These are phyloP conservation scores for Origma solitaria DNA, from an alignment of 2,113 vertebrate species.

Conservation along the genomic window DNA sequence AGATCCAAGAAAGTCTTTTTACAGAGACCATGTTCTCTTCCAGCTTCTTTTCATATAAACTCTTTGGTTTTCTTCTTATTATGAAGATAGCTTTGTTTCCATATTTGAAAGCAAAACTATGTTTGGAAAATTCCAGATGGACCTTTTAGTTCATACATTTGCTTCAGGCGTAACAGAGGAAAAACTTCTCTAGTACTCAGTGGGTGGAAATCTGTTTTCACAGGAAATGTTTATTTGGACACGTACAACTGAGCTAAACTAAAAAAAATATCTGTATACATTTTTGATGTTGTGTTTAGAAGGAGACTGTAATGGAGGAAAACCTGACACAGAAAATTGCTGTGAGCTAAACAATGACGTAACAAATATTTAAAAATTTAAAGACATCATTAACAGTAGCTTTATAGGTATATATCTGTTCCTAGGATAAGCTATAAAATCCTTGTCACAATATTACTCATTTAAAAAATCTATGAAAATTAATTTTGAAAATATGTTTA, in stretches of 20 bases:
- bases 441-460: background rate
- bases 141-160: background rate
- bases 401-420: background rate
- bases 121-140: background rate
- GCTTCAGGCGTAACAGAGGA: background rate
- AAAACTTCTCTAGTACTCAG: background rate
- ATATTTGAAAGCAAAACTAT: background rate
- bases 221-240: background rate
- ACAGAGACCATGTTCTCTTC: background rate
- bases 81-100: background rate
- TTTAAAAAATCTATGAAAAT: background rate
- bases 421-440: background rate
- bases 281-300: background rate
- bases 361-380: background rate
- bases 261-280: background rate
- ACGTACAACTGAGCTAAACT: background rate
- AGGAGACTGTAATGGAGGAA: background rate
- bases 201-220: background rate
- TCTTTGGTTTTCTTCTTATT: background rate
- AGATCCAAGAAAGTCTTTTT: background rate
- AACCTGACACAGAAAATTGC: background rate
- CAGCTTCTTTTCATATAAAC: background rate
- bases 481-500: background rate
- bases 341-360: background rate
- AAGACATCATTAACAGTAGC: background rate